Evolutionary conservation across 2,888 invertebrate species (phyloP), one percentile per base, ranked within the genome.

Genomic region (Lasioglossum pauxillum): DNA sequence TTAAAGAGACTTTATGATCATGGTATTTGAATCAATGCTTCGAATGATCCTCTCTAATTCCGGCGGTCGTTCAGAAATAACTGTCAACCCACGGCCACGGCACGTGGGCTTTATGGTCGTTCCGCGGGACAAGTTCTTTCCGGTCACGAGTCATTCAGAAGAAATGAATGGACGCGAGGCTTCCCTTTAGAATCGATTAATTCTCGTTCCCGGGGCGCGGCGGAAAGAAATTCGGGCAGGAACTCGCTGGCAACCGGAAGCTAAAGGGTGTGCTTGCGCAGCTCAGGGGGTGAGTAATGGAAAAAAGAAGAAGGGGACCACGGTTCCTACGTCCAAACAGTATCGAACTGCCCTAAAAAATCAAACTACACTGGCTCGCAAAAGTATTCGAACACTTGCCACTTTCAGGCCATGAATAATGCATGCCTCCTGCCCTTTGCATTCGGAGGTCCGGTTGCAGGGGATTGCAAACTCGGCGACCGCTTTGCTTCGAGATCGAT

Each of bases 171-270:
- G 67, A 57, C 27, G 14, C 41, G 69, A 84, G 76, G 74, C 75
- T 84, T 14, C 74, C 53, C 46, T 67, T 75, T 46, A 60, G 49
- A 73, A 74, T 82, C 82, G 84, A 84, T 84, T 82, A 78, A 82
- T 83, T 75, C 75, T 35, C 41, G 64, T 73, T 53, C 27, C 72
- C 31, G 10, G 53, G 31, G 64, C 31, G 31, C 31, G 64, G 31
- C n/a, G 49, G 35, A 69, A 75, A 84, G 75, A 72, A 78, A 53
- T 81, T 82, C 82, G 69, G 57, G 41, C 78, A 35, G 57, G 12
- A 44, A 53, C 49, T 77, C 77, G 75, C 38, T 44, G 60, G 81
- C 71, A 53, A 53, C 19, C 46, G 27, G 75, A 67, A 46, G 5
- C 64, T 72, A 46, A 78, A 84, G 53, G 53, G 57, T 31, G 64